Conservation (phyloP, 2,888 invertebrate genomes). For the Pollenia amentaria region DNA sequence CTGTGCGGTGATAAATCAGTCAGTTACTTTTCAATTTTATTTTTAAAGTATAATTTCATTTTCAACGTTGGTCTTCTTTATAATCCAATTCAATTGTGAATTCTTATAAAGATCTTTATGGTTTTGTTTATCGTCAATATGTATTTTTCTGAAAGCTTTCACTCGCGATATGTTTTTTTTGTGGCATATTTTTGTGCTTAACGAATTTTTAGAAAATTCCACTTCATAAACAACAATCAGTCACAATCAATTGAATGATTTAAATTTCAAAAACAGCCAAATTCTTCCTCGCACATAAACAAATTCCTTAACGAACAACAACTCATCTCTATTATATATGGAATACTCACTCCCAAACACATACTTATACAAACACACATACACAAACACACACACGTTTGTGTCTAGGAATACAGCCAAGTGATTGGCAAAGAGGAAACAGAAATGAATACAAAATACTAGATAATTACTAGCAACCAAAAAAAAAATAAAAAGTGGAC, state of each 20-base stretch:
- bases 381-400: background rate
- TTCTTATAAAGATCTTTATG: too few species aligned
- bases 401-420: constrained; percentile 55
- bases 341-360: background rate
- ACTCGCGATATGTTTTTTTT: too few species aligned
- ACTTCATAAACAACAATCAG: background rate
- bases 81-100: too few species aligned
- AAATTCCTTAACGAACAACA: constrained; percentile 6
- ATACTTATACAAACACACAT: background rate
- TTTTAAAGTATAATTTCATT: too few species aligned
- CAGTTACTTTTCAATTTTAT: too few species aligned
- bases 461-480: background rate
- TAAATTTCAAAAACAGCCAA: constrained; percentile 46
- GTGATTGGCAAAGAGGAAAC: constrained; percentile 62
- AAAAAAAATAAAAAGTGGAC: background rate
- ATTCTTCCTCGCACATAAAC: constrained; percentile 13
- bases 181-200: background rate
- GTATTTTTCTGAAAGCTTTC: background rate
- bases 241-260: constrained; percentile 45
- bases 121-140: background rate
- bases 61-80: too few species aligned
- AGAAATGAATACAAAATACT: constrained; percentile 33
- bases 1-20: too few species aligned
- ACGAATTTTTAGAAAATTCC: constrained; percentile 2
- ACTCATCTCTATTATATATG: background rate